A percentile compares a stretch with the other conserved stretches of the same genome.
These are phyloP conservation scores for Indicator indicator DNA, from an alignment of 2,113 vertebrate genomes.

Conservation along the genomic window DNA sequence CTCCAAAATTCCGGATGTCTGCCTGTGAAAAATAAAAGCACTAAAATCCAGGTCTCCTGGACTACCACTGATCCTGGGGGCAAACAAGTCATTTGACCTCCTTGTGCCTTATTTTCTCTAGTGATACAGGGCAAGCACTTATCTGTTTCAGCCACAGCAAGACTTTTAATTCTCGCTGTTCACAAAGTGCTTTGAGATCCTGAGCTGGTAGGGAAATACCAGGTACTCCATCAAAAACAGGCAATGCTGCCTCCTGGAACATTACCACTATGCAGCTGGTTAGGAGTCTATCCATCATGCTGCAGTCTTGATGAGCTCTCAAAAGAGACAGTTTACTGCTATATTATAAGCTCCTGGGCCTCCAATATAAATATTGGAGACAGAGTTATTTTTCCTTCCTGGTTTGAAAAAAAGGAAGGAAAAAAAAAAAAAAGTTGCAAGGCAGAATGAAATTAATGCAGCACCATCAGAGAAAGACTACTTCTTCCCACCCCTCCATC, in stretches of 20 bases:
- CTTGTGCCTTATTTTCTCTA: not conserved
- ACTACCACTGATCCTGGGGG: not conserved
- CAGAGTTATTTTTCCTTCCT: not conserved
- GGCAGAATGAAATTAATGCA: not conserved
- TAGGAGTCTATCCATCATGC: slow-evolving; percentile 43
- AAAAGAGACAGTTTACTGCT: slow-evolving; percentile 30
- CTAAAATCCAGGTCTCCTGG: not conserved
- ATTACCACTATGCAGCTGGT: not conserved
- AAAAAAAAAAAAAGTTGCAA: not conserved
- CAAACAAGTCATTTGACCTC: not conserved
- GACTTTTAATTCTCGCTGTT: not conserved
- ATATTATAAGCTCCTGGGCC: not conserved
- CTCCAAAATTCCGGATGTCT: not conserved
- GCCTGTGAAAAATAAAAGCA: not conserved
- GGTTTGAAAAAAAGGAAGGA: not conserved
- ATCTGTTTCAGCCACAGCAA: not conserved
- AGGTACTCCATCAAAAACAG: not conserved
- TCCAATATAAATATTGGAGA: not conserved
- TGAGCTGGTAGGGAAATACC: not conserved
- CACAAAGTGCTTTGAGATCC: slow-evolving; percentile 22
- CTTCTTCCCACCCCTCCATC: not conserved
- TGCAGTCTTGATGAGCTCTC: slow-evolving; percentile 23
- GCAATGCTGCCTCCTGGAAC: slow-evolving; percentile 35
- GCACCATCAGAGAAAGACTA: not conserved
- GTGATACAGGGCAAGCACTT: not conserved